Evolutionary conservation across 1,140 invertebrate genomes (phyloP).

Genomic region (Drosophila erecta): DNA sequence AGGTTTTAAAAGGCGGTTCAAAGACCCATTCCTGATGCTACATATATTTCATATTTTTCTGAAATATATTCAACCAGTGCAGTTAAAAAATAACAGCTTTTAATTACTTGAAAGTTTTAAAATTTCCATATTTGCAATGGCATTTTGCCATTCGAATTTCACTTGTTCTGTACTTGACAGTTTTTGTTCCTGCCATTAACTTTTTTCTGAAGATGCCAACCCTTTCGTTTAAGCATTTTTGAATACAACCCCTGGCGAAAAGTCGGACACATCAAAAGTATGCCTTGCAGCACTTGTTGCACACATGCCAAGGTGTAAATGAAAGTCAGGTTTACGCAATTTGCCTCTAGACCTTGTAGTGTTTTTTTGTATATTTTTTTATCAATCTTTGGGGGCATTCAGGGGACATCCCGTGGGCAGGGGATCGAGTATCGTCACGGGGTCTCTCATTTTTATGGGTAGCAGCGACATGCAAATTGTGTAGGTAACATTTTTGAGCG

Average conservation of each 20-base stretch:
- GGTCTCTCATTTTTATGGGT: slow-evolving; percentile 55
- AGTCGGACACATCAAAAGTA: slow-evolving; percentile 64
- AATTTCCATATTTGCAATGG: not conserved
- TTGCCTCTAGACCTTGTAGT: slow-evolving; percentile 30
- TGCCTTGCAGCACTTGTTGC: slow-evolving; percentile 55
- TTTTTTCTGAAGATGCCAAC: not conserved
- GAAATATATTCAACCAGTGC: not conserved
- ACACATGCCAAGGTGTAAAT: slow-evolving; percentile 63
- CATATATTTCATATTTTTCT: too few relatives aligned
- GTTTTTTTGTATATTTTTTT: not conserved
- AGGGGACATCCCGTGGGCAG: not conserved
- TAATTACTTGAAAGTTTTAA: not conserved
- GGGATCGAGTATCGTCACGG: slow-evolving; percentile 25
- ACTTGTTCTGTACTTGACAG: slow-evolving; percentile 1
- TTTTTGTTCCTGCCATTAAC: not conserved
- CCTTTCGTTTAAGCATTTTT: slow-evolving; percentile 7
- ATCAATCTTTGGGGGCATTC: not conserved
- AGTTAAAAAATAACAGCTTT: not conserved
- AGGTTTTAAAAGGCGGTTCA: not conserved
- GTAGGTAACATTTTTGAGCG: slow-evolving; percentile 57
- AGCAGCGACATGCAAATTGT: slow-evolving; percentile 56
- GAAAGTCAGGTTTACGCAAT: slow-evolving; percentile 74
- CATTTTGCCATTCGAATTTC: not conserved
- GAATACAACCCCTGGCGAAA: slow-evolving; percentile 17
- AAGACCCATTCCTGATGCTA: not conserved